phyloP scores from a whole-genome alignment of 2,797 vertebrate genomes.

The Paratrypauchen microcephalus region DNA sequence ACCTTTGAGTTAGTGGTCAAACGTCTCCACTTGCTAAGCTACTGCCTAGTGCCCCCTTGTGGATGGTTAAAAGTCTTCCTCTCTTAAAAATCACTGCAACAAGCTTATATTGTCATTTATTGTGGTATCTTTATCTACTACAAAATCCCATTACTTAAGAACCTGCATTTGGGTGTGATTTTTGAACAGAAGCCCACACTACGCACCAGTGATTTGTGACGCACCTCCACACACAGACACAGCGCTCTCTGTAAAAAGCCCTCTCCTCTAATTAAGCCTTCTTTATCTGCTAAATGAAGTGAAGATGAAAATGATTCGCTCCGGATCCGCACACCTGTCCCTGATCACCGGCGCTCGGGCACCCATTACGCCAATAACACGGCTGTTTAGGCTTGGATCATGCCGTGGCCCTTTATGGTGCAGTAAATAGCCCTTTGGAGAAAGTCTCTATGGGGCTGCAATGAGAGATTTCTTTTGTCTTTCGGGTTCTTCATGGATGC shows the following conservation, averaged over 20 bases:
- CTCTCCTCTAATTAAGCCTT: constrained; percentile 17
- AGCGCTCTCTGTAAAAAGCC: constrained; percentile 2
- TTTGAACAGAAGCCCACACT: background rate
- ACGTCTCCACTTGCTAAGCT: background rate
- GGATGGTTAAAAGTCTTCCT: background rate
- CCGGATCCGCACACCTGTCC: constrained; percentile 13
- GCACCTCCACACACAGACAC: constrained; percentile 7
- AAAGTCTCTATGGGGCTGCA: constrained; percentile 3
- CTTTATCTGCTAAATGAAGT: constrained; percentile 21
- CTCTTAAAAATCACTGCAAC: background rate
- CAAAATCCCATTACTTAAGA: background rate
- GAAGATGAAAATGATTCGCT: constrained; percentile 19
- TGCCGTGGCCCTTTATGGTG: background rate
- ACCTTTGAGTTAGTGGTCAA: background rate
- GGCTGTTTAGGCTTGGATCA: constrained; percentile 12
- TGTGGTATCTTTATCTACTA: background rate
- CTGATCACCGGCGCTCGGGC: background rate
- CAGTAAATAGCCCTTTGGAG: constrained; percentile 5
- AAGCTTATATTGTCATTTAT: background rate
- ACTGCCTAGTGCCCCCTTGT: constrained; percentile 6
- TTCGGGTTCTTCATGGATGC: background rate
- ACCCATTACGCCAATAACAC: background rate
- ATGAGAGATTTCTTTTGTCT: constrained; percentile 7
- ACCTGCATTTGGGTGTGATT: background rate
- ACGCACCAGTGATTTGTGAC: constrained; percentile 5